phyloP scores from a whole-genome alignment of 2,797 vertebrate species.

The Acridotheres tristis region DNA sequence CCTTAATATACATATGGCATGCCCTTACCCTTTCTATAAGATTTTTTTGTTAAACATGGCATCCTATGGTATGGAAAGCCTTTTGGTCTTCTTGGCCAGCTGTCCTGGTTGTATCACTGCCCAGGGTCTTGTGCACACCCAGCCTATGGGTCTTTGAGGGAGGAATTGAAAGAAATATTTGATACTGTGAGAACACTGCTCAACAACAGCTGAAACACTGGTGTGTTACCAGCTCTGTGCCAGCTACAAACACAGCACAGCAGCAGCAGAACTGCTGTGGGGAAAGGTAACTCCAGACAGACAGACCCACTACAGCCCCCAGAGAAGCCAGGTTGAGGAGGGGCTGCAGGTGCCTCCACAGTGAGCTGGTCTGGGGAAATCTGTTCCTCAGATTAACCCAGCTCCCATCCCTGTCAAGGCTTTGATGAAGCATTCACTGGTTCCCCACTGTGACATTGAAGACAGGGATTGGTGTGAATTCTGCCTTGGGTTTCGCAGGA shows the following conservation, averaged over 20 bases:
- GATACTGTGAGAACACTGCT: background rate
- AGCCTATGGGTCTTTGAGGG: background rate
- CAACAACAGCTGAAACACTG: background rate
- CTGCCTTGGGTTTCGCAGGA: background rate
- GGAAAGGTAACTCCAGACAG: background rate
- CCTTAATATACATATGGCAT: rapidly evolving
- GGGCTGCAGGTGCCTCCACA: background rate
- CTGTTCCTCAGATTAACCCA: background rate
- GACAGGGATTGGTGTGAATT: background rate
- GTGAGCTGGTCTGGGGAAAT: background rate
- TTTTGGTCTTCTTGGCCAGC: background rate
- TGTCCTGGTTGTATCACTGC: background rate
- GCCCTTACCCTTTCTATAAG: rapidly evolving
- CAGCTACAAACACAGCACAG: background rate
- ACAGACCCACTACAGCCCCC: background rate
- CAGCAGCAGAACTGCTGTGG: background rate
- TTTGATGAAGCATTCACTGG: background rate
- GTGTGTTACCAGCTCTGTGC: rapidly evolving
- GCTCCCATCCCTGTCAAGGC: background rate
- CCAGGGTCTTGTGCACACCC: background rate
- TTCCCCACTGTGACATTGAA: background rate
- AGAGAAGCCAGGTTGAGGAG: background rate
- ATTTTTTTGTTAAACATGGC: background rate
- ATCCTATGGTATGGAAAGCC: background rate
- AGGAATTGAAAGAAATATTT: background rate